Evolutionary conservation across 2,113 vertebrate genomes (phyloP), one percentile per base, ranked within the genome.

Genomic region (Empidonax alnorum): DNA sequence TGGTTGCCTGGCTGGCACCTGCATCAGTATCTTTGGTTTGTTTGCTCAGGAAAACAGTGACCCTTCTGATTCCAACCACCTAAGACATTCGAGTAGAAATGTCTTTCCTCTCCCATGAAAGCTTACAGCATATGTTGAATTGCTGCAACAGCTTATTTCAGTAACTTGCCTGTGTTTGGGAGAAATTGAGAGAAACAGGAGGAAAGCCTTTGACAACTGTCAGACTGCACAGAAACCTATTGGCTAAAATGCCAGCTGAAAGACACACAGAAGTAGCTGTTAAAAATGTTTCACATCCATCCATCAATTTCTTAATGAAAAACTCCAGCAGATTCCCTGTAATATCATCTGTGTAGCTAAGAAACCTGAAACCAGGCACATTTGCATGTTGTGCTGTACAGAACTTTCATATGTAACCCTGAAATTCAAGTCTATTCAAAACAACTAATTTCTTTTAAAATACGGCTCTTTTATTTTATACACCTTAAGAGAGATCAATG

Each of bases 61-160:
- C 30, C 31, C 10, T 44, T 78, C 21, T 47, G 62, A 53, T 17
- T 42, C 39, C 39, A 85, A 22, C 3, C 2, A 1, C 3, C 0
- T 12, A 27, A 37, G 42, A 80, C 52, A 37, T 3, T 6, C 3
- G 69, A 58, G 31, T 1, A 75, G 52, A 41, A 59, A 37, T 41
- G 39, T 27, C 24, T 49, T 27, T 21, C 31, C 25, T 78, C 47
- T 62, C 55, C 52, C 19, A 33, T 3, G 28, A 63, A 14, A 74
- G 5, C 5, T 79, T 53, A 59, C 1, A 71, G 47, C 22, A 14
- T 23, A 24, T 6, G 19, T 28, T 53, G 66, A 72, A 71, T 18
- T 75, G 61, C 35, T 47, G 21, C 28, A 82, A 35, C 10, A 42
- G 39, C 19, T 80, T 73, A 41, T 69, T 81, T 56, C 55, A 84